Percentiles rank a stretch among this genome's conserved stretches.
phyloP scores from a whole-genome alignment of 2,797 vertebrate species.

The Monodelphis domestica region DNA sequence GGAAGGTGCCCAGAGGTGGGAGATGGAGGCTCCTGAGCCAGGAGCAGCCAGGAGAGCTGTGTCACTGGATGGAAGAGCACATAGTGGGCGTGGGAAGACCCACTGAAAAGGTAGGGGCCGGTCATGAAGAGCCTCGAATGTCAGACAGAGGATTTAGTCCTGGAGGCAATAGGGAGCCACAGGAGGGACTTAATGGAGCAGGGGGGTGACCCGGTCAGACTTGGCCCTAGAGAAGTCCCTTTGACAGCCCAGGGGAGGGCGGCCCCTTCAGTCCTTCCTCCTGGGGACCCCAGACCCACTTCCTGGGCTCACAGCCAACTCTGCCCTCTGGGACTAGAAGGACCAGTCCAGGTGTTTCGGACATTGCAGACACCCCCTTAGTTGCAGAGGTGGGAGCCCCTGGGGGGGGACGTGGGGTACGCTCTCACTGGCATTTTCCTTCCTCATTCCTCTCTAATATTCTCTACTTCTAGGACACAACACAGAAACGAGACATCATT shows the following conservation, averaged over 20 bases:
- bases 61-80: neutral
- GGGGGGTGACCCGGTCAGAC: too few species aligned
- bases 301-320: neutral
- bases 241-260: neutral
- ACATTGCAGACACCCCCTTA: neutral
- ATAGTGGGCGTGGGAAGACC: neutral
- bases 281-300: too few species aligned
- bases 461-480: neutral
- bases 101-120: too few species aligned
- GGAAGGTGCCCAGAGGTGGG: neutral
- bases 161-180: neutral
- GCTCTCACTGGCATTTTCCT: neutral
- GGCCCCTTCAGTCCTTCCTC: neutral
- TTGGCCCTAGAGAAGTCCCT: neutral
- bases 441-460: neutral
- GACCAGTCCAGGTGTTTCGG: neutral
- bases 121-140: neutral
- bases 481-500: neutral
- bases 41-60: too few species aligned
- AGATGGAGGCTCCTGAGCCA: neutral
- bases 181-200: neutral
- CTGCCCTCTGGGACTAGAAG: neutral
- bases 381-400: neutral
- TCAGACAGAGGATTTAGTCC: neutral
- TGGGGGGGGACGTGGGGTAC: neutral